Evolutionary conservation across 2,888 invertebrate genomes (phyloP), one percentile per base, ranked within the genome.

Genomic region (Pterostichus niger): DNA sequence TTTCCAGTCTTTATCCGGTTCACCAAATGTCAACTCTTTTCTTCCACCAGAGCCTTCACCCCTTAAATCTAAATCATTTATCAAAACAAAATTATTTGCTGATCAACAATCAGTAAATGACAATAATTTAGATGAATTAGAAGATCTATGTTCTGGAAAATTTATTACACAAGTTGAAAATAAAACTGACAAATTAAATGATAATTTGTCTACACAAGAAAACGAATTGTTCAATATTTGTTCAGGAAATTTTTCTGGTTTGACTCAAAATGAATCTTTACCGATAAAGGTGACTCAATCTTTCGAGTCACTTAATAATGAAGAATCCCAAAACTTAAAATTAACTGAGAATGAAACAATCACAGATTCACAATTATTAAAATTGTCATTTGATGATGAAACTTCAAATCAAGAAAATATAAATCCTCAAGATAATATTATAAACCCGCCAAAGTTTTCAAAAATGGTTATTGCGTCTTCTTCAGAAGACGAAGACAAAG

Each of bases 101-200:
- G 88, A 89, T 83, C 84, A 86, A 0, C 88, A 89, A 44, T 9
- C 7, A 1, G 15, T 17, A 15, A 15, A 64, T 64, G 49, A 82
- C 17, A 82, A 84, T n/a, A 84, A 85, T 77, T 84, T 86, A 6
- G 92, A 92, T 40, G 91, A 92, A 75, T 88, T 94, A 10, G 90
- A 92, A 82, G 91, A 90, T 24, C 88, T 94, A 82, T 93, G 92
- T 86, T 93, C 93, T 0, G 90, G 90, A 33, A 87, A 86, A 85
- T 90, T 90, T 85, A 75, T 86, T 2, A 85, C 83, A 15, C 84
- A 84, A 81, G 49, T 46, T 44, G 33, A 79, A 46, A 56, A 83
- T 15, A 80, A 75, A 31, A 13, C 24, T 6, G 15, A 82, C 33
- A 75, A 35, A 33, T 61, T 61, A 11, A 76, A 73, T 10, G 17